Percentiles rank a stretch among this genome's conserved stretches.
Evolutionary conservation across 2,113 vertebrate genomes (phyloP).

Genomic region (Sebastes schlegelii): DNA sequence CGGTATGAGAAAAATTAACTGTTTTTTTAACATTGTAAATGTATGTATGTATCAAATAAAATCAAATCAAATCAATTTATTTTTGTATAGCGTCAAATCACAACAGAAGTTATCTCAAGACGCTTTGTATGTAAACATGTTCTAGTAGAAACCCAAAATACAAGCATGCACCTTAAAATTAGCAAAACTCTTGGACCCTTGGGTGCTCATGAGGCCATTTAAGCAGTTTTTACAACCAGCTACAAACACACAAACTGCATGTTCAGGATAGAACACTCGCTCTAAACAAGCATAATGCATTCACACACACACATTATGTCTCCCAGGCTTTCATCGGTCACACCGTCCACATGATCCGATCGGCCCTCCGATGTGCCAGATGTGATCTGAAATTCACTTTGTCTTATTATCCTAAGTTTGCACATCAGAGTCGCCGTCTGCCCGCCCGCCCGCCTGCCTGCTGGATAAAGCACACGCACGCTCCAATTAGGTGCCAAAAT

Average conservation of each 20-base stretch:
- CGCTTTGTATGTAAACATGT: too few relatives aligned
- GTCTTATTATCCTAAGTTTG: conserved; percentile 63
- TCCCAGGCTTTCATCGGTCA: conserved; percentile 13
- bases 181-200: conserved; percentile 6
- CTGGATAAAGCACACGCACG: conserved; percentile 15
- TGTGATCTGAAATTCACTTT: conserved; percentile 65
- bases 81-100: too few relatives aligned
- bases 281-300: not conserved
- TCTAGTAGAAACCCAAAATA: too few relatives aligned
- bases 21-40: too few relatives aligned
- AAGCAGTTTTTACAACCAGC: not conserved
- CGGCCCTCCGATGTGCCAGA: conserved; percentile 43
- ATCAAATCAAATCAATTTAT: too few relatives aligned
- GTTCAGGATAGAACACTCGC: not conserved
- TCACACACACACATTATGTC: not conserved
- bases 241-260: not conserved
- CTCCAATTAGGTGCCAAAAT: conserved; percentile 67
- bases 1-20: too few relatives aligned
- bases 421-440: conserved; percentile 47
- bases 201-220: conserved; percentile 17
- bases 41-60: too few relatives aligned
- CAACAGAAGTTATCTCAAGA: too few relatives aligned
- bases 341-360: conserved; percentile 13
- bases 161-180: too few relatives aligned
- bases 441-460: conserved; percentile 29